Base-by-base conservation (phyloP, 2,888 invertebrate genomes). In the Petrolisthes cinctipes region DNA sequence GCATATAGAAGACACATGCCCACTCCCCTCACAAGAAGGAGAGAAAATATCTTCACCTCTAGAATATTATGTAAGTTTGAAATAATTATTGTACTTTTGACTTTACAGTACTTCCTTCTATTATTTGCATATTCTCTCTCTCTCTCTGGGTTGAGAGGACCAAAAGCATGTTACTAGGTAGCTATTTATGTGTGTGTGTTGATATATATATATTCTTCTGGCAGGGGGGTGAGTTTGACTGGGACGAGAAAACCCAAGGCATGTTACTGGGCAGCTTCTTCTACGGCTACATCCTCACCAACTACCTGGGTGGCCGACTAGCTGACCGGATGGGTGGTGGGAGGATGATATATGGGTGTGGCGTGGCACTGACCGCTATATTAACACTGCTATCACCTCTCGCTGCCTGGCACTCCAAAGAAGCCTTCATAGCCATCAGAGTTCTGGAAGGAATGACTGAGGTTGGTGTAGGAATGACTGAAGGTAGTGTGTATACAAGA, bases 341-440 rank as follows among this genome's bases (percentile, higher is more conserved):
- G 23, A 97, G 97, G 93, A 93, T 96, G 90, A 95, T 98, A 4
- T 97, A 96, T 92, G 97, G 97, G 20, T 92, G 96, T 68, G 97
- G 97, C 5, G 95, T 97, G 0, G 93, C 97, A 78, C 93, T 97
- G 75, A 97, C 97, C 4, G 96, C 97, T 5, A 92, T 97, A 84
- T 95, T 97, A 91, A 97, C 98, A 0, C 93, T 97, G 37, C 93
- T 97, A n/a, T 97, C 96, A 89, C 97, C 98, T 0, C 93, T 96
- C 87, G 97, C 97, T 0, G 97, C 97, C 0, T 93, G 94, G 90
- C 94, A 94, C 0, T 94, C 94, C 91, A 92, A 94, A 57, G 94
- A 95, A 90, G 94, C 96, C 84, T 95, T 97, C 92, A 95, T 97
- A 90, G 94, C 94, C 66, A 95, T 97, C 0, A 93, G 97, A 91